Base-by-base conservation (phyloP, 2,113 vertebrate species). In the Empidonax alnorum region DNA sequence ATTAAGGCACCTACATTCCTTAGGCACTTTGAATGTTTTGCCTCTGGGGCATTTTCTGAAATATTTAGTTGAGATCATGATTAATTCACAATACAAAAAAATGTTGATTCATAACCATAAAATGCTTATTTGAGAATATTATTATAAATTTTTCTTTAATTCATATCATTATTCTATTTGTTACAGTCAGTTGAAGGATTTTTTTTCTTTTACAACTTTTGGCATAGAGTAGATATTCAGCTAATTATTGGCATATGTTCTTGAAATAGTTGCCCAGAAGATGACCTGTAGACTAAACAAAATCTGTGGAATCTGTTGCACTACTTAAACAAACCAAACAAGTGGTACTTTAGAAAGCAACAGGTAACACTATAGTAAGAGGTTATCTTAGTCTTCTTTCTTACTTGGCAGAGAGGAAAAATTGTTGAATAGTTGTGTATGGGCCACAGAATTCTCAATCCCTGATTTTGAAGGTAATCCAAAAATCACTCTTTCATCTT, bases 241-340 rank as follows among this genome's bases (percentile, higher is more conserved):
- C 61, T 97, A 96, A 93, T 91, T 95, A 94, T 68, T 97, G 87
- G 85, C 84, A 95, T 93, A 81, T 97, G 87, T 90, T 96, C 59
- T 91, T 96, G 27, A 96, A 95, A 92, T 47, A 19, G 41, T 66
- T 94, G 46, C 55, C 93, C 75, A 87, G 82, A 96, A 96, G 96
- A 92, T 96, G 94, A 96, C 46, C 85, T 90, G 49, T 92, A 98
- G 96, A 97, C 93, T 96, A 97, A 98, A 98, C 81, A 97, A 74
- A 96, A 85, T 93, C 83, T 87, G 23, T 96, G 85, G 81, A 97
- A 97, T 94, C 78, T 84, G 14, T 91, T 93, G 49, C 46, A 93
- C 65, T 93, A 35, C 27, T 90, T 93, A 95, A 25, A 41, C 63
- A 91, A 96, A 90, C 37, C 37, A 59, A 95, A 93, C 27, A 85